Evolutionary conservation across 2,888 invertebrate genomes (phyloP).

Genomic region (Amblyjoppa fuscipennis): DNA sequence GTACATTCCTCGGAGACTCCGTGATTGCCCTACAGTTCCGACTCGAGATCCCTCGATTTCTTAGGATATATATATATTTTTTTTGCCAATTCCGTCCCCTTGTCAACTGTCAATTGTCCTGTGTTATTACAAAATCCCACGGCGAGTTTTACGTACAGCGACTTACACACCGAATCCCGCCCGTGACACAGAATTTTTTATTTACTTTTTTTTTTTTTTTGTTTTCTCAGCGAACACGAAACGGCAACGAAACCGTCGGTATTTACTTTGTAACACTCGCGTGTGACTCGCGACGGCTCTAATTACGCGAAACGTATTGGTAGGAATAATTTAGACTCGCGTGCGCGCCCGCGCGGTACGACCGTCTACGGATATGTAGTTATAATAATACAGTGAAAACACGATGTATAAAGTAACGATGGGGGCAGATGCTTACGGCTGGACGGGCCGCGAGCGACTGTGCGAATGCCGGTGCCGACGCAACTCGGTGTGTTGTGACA

Average conservation of each 20-base stretch:
- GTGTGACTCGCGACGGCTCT: not conserved
- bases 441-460: conserved; percentile 82
- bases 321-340: conserved; percentile 44
- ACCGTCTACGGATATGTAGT: not conserved
- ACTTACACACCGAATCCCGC: not conserved
- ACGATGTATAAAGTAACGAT: conserved; percentile 33
- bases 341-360: conserved; percentile 17
- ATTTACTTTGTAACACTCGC: conserved; percentile 12
- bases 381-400: conserved; percentile 18
- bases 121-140: not conserved
- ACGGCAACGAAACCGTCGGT: not conserved
- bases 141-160: not conserved
- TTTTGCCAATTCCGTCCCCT: not conserved
- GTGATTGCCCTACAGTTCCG: conserved; percentile 19
- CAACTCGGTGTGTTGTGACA: conserved; percentile 69
- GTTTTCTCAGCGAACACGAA: not conserved
- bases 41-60: conserved; percentile 3
- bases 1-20: conserved; percentile 72
- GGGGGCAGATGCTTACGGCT: conserved; percentile 76
- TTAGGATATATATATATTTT: not conserved
- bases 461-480: conserved; percentile 78
- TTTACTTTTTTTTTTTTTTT: too few species aligned
- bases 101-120: not conserved
- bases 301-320: conserved; percentile 11
- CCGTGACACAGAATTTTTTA: not conserved